Evolutionary conservation across 2,888 invertebrate genomes (phyloP), one percentile per base, ranked within the genome.

Genomic region (Sclerodermus sp.): DNA sequence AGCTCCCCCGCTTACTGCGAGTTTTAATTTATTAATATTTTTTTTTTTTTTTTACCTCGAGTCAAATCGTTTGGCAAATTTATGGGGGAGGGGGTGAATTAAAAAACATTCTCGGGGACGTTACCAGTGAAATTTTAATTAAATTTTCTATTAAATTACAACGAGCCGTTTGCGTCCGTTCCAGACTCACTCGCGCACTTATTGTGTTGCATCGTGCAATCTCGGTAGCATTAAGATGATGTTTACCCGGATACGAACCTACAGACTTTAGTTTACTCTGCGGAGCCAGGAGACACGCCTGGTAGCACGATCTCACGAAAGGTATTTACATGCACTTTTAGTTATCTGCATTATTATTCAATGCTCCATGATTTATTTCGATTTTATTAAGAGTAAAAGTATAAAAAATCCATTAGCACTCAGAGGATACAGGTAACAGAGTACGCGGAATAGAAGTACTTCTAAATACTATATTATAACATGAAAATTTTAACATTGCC

Each of bases 171-270:
- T 34, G 34, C 23, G 29, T 23, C 29, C 36, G 34, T 34, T n/a
- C 42, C 30, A 34, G 45, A 56, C 46, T 53, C 31, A 38, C 38
- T 47, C 38, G 41, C 37, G 43, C 36, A 29, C 49, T 47, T 42
- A 42, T 42, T 44, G 46, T 45, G 45, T 47, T 49, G 55, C 53
- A 55, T 53, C 57, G 57, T 50, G 53, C 51, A 58, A 56, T 56
- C 57, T 51, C 49, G 57, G 44, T 51, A 53, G 56, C 53, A 56
- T 58, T 56, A 58, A 53, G 53, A 58, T 30, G 51, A 36, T 53
- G 56, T 56, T 58, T 52, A 57, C 55, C 57, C 41, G 48, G 42
- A 42, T 57, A 57, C 57, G 44, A 49, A 57, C 45, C 55, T 47
- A 43, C 40, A 36, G 49, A 55, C 51, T 58, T 50, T 23, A 48